Base-by-base conservation (phyloP, 53 echinoderm and acorn worm genomes). In the Pentamera pediparva region DNA sequence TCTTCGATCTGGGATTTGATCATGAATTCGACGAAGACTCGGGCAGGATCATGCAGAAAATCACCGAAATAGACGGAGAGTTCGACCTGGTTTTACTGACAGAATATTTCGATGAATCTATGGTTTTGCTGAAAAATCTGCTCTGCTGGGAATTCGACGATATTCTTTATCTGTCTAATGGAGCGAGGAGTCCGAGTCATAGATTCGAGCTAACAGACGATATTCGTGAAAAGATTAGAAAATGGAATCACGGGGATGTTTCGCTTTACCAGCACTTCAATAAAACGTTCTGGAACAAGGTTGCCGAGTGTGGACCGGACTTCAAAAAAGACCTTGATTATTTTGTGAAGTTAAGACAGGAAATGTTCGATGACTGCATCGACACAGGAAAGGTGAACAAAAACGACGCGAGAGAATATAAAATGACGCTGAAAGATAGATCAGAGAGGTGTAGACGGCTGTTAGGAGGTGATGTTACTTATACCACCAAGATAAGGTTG, bases 211-310 rank as follows among this genome's bases (percentile, higher is more conserved):
- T 71, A 28, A 37, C 70, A 24, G 54, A 61, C 13, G 73, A 71
- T 3, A 37, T 81, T 33, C 52, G 38, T 3, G 59, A 37, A 17
- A 72, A 77, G 70, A 77, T 87, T 28, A 81, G 47, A 10, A 51
- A 37, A 19, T 87, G 87, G 87, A 87, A 74, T 35, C 56, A 65
- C 18, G 87, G 81, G 1, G 92, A 87, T 59, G 78, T 35, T 11
- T 59, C 62, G 30, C 69, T 91, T 22, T 92, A 92, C 39, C 70
- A 85, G 5, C 82, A 88, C 36, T 92, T 92, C 75, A 92, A 92
- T 83, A 69, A 54, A 41, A 84, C 92, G 7, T 79, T 92, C 8
- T 92, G 92, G 92, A 75, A 51, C 48, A 84, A 76, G 54, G 76
- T 92, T 20, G 32, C 13, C 3, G 76, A 82, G 13, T 88, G 88